phyloP scores from a whole-genome alignment of 2,797 vertebrate genomes.

The Ptychadena robeensis region DNA sequence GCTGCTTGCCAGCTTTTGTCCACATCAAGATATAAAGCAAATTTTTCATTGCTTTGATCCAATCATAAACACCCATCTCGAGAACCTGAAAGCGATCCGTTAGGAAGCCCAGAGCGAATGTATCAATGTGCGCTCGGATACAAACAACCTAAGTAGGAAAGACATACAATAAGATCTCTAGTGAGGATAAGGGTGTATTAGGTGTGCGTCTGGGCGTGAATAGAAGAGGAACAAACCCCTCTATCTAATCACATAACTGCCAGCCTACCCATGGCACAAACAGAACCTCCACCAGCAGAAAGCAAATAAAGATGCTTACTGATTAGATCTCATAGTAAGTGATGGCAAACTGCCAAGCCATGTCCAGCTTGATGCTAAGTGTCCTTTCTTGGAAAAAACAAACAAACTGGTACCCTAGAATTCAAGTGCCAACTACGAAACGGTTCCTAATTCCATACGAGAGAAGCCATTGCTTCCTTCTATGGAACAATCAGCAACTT shows the following conservation, averaged over 20 bases:
- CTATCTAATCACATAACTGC: slow-evolving; percentile 50
- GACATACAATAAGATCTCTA: slow-evolving; percentile 46
- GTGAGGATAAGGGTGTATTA: slow-evolving; percentile 50
- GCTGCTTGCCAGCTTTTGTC: not conserved
- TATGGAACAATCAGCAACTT: slow-evolving; percentile 43
- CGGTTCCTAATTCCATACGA: slow-evolving; percentile 64
- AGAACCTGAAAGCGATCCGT: not conserved
- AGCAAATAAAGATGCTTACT: slow-evolving; percentile 71
- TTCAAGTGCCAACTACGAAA: slow-evolving; percentile 70
- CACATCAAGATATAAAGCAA: not conserved
- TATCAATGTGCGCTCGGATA: not conserved
- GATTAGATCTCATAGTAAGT: slow-evolving; percentile 71
- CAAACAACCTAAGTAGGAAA: not conserved
- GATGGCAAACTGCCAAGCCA: slow-evolving; percentile 76
- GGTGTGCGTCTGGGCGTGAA: slow-evolving; percentile 61
- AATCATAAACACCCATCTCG: not conserved
- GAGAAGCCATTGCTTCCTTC: slow-evolving; percentile 39
- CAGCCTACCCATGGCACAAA: slow-evolving; percentile 66
- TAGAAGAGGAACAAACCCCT: slow-evolving; percentile 38
- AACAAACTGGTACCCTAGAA: slow-evolving; percentile 65
- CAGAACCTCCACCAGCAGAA: slow-evolving; percentile 70
- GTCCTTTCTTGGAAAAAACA: slow-evolving; percentile 73
- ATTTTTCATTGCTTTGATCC: not conserved
- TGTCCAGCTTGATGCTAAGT: slow-evolving; percentile 78
- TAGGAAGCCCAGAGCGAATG: not conserved